A percentile compares a stretch with the other conserved stretches of the same genome.
These are phyloP conservation scores for Litocranius walleri DNA, from an alignment of 2,113 vertebrate species.

Conservation along the genomic window DNA sequence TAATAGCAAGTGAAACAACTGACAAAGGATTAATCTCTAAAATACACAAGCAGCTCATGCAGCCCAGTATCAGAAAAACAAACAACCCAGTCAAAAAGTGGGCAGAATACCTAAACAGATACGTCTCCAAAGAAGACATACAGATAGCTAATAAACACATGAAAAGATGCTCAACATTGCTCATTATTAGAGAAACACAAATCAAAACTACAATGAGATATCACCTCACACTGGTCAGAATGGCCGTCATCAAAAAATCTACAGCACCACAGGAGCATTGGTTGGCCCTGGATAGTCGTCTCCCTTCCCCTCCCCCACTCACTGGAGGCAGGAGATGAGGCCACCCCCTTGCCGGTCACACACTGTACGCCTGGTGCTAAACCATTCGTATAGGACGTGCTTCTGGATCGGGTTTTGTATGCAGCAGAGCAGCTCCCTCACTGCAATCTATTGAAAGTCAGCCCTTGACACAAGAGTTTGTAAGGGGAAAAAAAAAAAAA, in stretches of 20 bases:
- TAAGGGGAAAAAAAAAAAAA: neutral
- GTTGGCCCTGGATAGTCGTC: neutral
- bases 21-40: neutral
- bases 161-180: neutral
- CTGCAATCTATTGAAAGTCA: neutral
- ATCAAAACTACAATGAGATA: neutral
- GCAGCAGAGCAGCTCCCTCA: neutral
- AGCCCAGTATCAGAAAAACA: neutral
- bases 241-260: neutral
- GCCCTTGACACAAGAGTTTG: neutral
- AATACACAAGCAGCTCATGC: neutral
- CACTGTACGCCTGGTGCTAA: neutral
- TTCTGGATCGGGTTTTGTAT: neutral
- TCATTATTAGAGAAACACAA: neutral
- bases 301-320: rapidly evolving
- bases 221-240: neutral
- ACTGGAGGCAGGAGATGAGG: rapidly evolving
- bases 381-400: neutral
- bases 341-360: neutral
- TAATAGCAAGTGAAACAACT: neutral
- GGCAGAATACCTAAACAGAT: neutral
- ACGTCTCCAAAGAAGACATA: neutral
- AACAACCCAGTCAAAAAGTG: neutral
- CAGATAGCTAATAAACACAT: neutral
- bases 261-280: rapidly evolving